Base-by-base conservation (phyloP, 2,113 vertebrate species). In the Microcebus griseorufus region DNA sequence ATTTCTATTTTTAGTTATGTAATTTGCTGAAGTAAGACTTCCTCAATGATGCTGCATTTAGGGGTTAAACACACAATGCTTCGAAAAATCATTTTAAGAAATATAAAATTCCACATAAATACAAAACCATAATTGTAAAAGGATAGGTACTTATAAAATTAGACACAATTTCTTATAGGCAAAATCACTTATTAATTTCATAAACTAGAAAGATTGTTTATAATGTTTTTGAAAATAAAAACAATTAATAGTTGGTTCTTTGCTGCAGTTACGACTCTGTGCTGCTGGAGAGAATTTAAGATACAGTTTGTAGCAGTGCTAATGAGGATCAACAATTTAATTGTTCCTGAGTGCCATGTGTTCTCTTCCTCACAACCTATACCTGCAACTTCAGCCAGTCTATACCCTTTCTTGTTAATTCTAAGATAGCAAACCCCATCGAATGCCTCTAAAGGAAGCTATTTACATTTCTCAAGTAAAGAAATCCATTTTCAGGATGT, bases 401-500 rank as follows among this genome's bases (percentile, higher is more conserved):
- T 45, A 20, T 76, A 91, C 34, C 4, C 88, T 86, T 89, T 91
- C n/a, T 55, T 72, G 80, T 64, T 90, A 88, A 64, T 96, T 93
- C n/a, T 78, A 89, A 92, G 32, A 48, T 92, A 89, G 51, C 53
- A 92, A 93, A 97, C 51, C 39, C 58, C 87, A 65, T 42, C 53
- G 22, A 67, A 73, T 58, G 39, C 27, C 55, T 89, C 39, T 87
- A 64, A 97, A 88, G 18, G 27, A 81, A 92, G 55, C 69, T 64
- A 65, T 95, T 97, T 96, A 90, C 70, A 92, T 94, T 92, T 96
- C 75, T 88, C 32, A 96, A 67, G 92, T 53, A 93, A 73, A 94
- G 81, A 96, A 96, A 97, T 95, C 60, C 73, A 76, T 97, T 96
- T 87, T 95, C 94, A 88, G 95, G 90, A 96, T 89, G 89, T 96